phyloP scores from a whole-genome alignment of 1,140 invertebrate species.

The Leguminivora glycinivorella region DNA sequence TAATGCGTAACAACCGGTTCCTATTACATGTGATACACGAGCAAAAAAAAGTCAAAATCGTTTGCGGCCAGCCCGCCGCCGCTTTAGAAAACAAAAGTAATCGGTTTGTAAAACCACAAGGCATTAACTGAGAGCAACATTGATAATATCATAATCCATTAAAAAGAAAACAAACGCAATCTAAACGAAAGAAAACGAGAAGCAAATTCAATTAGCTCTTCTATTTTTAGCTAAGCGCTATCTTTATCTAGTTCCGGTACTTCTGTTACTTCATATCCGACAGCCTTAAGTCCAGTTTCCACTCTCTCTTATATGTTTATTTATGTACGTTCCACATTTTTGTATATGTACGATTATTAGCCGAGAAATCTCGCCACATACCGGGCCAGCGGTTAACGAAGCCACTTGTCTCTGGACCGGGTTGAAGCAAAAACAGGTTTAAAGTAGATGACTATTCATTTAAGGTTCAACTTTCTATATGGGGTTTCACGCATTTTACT shows the following conservation, averaged over 20 bases:
- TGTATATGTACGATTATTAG: constrained; percentile 50
- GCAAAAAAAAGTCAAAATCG: constrained; percentile 13
- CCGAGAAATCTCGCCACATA: constrained; percentile 45
- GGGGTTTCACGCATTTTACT: constrained; percentile 46
- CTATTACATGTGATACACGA: constrained; percentile 12
- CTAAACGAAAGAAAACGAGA: constrained; percentile 11
- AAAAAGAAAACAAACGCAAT: constrained; percentile 9
- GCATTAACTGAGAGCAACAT: constrained; percentile 9
- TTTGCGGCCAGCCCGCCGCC: not conserved
- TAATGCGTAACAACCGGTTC: constrained; percentile 17
- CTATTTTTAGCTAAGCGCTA: constrained; percentile 18
- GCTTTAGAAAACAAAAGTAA: constrained; percentile 25
- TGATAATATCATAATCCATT: constrained; percentile 18
- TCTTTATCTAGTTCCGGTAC: constrained; percentile 21
- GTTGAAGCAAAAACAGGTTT: constrained; percentile 52
- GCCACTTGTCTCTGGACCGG: constrained; percentile 39
- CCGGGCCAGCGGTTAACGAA: constrained; percentile 39
- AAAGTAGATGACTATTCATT: constrained; percentile 47
- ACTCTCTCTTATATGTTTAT: constrained; percentile 57
- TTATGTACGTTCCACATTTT: constrained; percentile 59
- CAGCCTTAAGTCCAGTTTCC: constrained; percentile 37
- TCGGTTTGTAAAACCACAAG: constrained; percentile 15
- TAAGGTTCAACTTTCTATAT: constrained; percentile 57
- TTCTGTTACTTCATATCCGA: constrained; percentile 25
- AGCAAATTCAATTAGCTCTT: constrained; percentile 12